Evolutionary conservation across 2,113 vertebrate genomes (phyloP).

Genomic region (Hirundichthys speculiger): DNA sequence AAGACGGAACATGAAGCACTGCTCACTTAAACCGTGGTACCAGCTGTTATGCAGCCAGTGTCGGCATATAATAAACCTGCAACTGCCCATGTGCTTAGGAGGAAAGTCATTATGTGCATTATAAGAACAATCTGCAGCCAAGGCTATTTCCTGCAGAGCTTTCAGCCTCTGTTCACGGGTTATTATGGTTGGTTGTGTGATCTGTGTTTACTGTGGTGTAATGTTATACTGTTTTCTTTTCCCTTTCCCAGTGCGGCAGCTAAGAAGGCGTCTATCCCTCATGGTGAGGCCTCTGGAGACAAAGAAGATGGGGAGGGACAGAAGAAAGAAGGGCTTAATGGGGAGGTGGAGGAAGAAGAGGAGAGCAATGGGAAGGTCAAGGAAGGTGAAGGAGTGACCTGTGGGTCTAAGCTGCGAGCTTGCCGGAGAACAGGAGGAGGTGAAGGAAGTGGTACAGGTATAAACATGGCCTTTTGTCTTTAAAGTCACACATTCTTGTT

Average conservation of each 20-base stretch:
- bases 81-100: too few species aligned
- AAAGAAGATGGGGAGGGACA: constrained; percentile 59
- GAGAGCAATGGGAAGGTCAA: constrained; percentile 77
- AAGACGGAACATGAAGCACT: too few species aligned
- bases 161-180: too few species aligned
- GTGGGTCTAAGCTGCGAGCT: constrained; percentile 70
- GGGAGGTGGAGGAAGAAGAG: constrained; percentile 83
- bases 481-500: neutral
- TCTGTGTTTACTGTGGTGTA: too few species aligned
- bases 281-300: constrained; percentile 53
- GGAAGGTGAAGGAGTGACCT: constrained; percentile 37
- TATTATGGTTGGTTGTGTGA: too few species aligned
- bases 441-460: constrained; percentile 71
- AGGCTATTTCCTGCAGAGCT: too few species aligned
- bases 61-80: too few species aligned
- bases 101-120: too few species aligned
- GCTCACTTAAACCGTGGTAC: too few species aligned
- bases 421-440: constrained; percentile 69
- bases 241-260: constrained; percentile 46
- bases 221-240: too few species aligned
- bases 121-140: too few species aligned
- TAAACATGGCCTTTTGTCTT: neutral
- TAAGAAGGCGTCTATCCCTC: constrained; percentile 53
- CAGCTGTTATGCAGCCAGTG: too few species aligned
- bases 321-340: constrained; percentile 85